Percentiles rank a stretch among this genome's conserved stretches.
phyloP scores from a whole-genome alignment of 2,113 vertebrate species.

The Entomyzon cyanotis region DNA sequence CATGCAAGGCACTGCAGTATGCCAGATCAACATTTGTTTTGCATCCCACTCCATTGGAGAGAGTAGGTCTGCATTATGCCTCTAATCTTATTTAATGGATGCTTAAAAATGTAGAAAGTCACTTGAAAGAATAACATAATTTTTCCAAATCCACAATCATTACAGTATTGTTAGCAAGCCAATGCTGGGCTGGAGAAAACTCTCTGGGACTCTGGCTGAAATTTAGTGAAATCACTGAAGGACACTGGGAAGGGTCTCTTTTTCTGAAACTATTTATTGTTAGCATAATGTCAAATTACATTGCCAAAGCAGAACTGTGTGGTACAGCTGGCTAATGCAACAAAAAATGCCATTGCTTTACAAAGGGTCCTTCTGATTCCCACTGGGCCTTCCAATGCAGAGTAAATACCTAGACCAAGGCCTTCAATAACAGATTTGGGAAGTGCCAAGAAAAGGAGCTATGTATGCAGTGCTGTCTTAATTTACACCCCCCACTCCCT shows the following conservation, averaged over 20 bases:
- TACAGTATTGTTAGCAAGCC: neutral
- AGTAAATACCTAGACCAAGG: neutral
- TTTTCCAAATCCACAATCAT: neutral
- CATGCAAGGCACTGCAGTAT: fast-evolving
- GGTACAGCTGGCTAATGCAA: neutral
- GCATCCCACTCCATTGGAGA: neutral
- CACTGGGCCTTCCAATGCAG: neutral
- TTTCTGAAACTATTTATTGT: neutral
- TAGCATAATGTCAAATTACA: neutral
- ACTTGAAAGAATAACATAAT: neutral
- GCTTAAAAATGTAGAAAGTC: neutral
- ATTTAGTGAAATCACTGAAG: neutral
- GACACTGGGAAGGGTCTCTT: neutral
- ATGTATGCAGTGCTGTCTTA: neutral
- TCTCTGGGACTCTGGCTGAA: neutral
- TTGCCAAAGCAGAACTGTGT: neutral
- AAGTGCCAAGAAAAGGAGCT: neutral
- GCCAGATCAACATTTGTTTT: neutral
- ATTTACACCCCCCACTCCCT: neutral
- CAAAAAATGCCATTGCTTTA: neutral
- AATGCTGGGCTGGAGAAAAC: neutral
- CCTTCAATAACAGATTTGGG: neutral
- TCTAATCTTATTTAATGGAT: neutral
- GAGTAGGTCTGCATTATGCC: neutral
- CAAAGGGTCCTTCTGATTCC: neutral